These are phyloP conservation scores for Istiophorus platypterus DNA, from an alignment of 2,113 vertebrate species.

Conservation along the genomic window DNA sequence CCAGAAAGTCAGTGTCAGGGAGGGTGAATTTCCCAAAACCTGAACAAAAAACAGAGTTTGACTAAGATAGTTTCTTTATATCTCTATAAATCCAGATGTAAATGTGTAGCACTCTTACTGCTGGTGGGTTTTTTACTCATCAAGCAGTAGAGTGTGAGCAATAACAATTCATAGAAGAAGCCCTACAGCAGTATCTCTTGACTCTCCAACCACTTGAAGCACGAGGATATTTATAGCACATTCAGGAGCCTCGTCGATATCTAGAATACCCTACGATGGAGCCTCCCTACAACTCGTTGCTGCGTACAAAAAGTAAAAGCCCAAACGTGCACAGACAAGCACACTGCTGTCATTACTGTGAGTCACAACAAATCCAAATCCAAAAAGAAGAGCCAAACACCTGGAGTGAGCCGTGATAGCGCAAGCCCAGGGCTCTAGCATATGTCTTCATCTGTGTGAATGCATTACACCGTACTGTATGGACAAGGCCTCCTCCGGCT, in stretches of 20 bases:
- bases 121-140: constrained; percentile 48
- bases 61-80: constrained; percentile 19
- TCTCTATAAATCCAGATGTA: constrained; percentile 1
- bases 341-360: constrained; percentile 30
- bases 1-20: neutral
- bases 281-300: neutral
- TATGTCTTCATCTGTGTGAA: neutral
- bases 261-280: constrained; percentile 5
- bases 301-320: constrained; percentile 14
- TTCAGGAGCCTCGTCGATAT: constrained; percentile 38
- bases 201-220: constrained; percentile 62
- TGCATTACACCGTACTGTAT: neutral
- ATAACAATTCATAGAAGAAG: constrained; percentile 23
- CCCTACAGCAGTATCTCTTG: constrained; percentile 50
- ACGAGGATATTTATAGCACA: constrained; percentile 61
- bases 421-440: neutral
- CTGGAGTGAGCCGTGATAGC: constrained; percentile 34
- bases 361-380: constrained; percentile 52
- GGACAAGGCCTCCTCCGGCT: constrained; percentile 47
- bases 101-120: neutral
- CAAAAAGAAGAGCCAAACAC: constrained; percentile 57
- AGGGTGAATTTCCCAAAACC: neutral
- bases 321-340: constrained; percentile 46
- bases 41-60: constrained; percentile 15
- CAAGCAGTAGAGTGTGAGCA: constrained; percentile 1